Conservation (phyloP, 2,113 vertebrate species). For the Gobio gobio region DNA sequence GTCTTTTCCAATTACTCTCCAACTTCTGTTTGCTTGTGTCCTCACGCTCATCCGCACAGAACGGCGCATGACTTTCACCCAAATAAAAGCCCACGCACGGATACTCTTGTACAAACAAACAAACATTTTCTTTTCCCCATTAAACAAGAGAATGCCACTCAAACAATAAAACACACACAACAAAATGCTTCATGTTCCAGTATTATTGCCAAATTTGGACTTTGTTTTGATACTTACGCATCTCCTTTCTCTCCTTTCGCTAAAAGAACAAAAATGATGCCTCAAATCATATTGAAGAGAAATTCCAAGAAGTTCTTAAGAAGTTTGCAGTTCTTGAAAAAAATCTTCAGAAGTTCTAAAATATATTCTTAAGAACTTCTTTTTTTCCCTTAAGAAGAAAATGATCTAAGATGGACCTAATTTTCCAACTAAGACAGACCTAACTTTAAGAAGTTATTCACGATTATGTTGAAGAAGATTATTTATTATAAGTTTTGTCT, state of each 20-base stretch:
- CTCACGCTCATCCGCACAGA: slow-evolving; percentile 38
- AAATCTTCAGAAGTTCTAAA: background rate
- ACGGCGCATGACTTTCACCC: slow-evolving; percentile 22
- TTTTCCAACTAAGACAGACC: background rate
- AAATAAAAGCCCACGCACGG: slow-evolving; percentile 16
- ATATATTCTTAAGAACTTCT: background rate
- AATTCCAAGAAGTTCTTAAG: background rate
- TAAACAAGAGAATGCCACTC: background rate
- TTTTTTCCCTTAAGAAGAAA: background rate
- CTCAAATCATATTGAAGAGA: background rate
- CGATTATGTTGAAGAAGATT: background rate
- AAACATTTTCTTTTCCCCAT: slow-evolving; percentile 11
- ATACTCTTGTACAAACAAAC: slow-evolving; percentile 16
- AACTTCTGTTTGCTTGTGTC: slow-evolving; percentile 54
- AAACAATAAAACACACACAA: background rate
- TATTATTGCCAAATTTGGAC: background rate
- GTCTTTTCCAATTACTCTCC: slow-evolving; percentile 76
- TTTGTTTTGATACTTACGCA: background rate
- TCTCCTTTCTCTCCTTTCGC: background rate
- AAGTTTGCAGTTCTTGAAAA: background rate
- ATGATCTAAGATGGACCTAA: no score
- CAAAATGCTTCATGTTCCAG: background rate
- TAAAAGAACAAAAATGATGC: background rate
- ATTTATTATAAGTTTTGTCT: background rate
- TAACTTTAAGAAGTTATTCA: background rate